Conservation (phyloP, 2,888 invertebrate genomes). For the Archaeoteleia sp. region DNA sequence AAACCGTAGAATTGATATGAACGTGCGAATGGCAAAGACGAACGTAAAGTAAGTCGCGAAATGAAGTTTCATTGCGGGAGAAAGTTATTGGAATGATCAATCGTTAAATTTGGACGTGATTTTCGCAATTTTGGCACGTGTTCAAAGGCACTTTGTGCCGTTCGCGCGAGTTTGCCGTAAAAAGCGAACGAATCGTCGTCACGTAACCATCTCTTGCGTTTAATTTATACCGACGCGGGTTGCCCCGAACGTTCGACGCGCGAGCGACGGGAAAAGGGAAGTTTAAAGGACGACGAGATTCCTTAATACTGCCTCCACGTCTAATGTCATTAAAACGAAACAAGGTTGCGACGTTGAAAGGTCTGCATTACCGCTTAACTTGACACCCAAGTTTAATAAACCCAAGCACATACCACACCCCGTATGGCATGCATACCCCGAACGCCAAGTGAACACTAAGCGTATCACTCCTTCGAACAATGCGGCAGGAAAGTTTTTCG, state of each 20-base stretch:
- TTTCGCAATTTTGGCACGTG: conserved; percentile 12
- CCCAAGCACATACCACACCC: conserved; percentile 27
- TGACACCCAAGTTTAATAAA: conserved; percentile 52
- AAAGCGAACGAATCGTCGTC: conserved; percentile 24
- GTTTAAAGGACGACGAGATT: conserved; percentile 39
- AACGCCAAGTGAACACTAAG: no score
- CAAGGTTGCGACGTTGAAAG: conserved; percentile 50
- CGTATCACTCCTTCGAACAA: conserved; percentile 15
- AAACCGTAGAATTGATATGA: no score
- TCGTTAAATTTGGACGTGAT: conserved; percentile 14
- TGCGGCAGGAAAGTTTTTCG: conserved; percentile 16
- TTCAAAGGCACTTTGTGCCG: no score
- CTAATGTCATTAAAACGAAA: conserved; percentile 51
- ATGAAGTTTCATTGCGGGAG: conserved; percentile 1
- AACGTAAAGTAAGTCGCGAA: no score
- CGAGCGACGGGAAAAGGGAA: conserved; percentile 37
- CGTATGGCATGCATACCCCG: conserved; percentile 16
- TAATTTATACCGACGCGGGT: conserved; percentile 23
- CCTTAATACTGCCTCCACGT: conserved; percentile 39
- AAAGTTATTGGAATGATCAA: conserved; percentile 11
- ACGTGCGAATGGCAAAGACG: no score
- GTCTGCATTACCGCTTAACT: conserved; percentile 53
- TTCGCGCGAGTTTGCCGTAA: not conserved
- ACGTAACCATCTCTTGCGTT: conserved; percentile 29
- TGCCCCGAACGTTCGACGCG: conserved; percentile 18